Percentiles rank a stretch among this genome's conserved stretches.
These are phyloP conservation scores for Drosophila diplacantha DNA, from an alignment of 2,888 invertebrate genomes.

Conservation along the genomic window DNA sequence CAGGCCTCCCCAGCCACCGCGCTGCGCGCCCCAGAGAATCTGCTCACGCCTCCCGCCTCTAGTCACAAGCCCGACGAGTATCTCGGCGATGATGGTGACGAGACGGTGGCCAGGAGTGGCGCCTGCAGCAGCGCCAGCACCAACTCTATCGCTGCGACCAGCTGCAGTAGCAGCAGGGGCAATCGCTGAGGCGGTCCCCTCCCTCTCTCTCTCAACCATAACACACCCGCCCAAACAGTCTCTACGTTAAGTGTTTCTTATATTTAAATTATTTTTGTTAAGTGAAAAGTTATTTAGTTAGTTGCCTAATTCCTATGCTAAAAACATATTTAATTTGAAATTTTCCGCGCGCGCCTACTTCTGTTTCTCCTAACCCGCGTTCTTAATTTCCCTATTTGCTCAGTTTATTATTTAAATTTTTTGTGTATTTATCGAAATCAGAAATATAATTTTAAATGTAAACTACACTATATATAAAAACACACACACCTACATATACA, in stretches of 20 bases:
- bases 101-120: constrained; percentile 11
- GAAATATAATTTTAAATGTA: constrained; percentile 44
- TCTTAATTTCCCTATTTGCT: constrained; percentile 22
- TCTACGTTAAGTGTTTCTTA: constrained; percentile 64
- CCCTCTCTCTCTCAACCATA: constrained; percentile 17
- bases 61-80: constrained; percentile 75
- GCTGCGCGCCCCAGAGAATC: constrained; percentile 74
- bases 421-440: constrained; percentile 51
- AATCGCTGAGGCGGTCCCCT: constrained; percentile 27
- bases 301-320: constrained; percentile 52
- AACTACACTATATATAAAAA: constrained; percentile 10
- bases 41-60: constrained; percentile 77
- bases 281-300: constrained; percentile 53
- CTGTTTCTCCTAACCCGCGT: constrained; percentile 35
- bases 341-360: constrained; percentile 25
- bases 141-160: constrained; percentile 15
- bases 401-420: constrained; percentile 44
- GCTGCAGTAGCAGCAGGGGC: constrained; percentile 23
- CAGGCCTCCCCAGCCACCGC: constrained; percentile 77
- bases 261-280: constrained; percentile 63
- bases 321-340: constrained; percentile 51
- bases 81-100: constrained; percentile 59
- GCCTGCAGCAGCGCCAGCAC: constrained; percentile 23
- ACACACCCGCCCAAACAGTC: constrained; percentile 63
- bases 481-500: constrained; percentile 16